A percentile compares a stretch with the other conserved stretches of the same genome.
Evolutionary conservation across 92 coral and sea anemone genomes (phyloP).

Genomic region (Porites divaricata): DNA sequence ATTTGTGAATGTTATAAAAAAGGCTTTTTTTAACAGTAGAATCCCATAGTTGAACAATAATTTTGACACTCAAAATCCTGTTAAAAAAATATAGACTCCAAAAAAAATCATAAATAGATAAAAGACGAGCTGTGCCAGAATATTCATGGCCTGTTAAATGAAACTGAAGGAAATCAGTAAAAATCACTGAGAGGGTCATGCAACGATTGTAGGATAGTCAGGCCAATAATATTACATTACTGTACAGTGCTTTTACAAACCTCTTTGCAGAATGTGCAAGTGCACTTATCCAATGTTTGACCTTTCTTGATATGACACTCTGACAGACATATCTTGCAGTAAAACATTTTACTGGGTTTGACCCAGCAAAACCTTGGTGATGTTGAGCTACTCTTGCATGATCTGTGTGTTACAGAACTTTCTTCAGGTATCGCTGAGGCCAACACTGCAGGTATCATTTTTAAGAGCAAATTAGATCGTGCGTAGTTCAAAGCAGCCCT

Average conservation of each 20-base stretch:
- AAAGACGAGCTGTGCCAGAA: too few relatives aligned
- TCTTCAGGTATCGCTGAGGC: constrained; percentile 32
- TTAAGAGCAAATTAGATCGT: neutral
- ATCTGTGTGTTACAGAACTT: neutral
- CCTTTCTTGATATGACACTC: constrained; percentile 72
- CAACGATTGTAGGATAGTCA: too few relatives aligned
- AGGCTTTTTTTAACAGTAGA: too few relatives aligned
- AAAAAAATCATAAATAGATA: too few relatives aligned
- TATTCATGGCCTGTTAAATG: too few relatives aligned
- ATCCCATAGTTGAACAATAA: too few relatives aligned
- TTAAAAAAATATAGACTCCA: too few relatives aligned
- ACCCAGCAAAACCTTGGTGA: constrained; percentile 18
- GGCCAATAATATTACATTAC: neutral
- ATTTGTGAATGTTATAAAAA: too few relatives aligned
- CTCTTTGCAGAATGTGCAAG: constrained; percentile 83
- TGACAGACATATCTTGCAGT: constrained; percentile 79
- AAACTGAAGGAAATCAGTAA: too few relatives aligned
- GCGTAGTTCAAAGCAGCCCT: neutral
- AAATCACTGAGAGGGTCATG: too few relatives aligned
- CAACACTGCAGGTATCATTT: constrained; percentile 29
- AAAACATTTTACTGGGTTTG: constrained; percentile 39
- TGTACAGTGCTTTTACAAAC: constrained; percentile 27
- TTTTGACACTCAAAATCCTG: too few relatives aligned
- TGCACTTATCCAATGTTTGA: constrained; percentile 58
- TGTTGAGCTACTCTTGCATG: constrained; percentile 14